Evolutionary conservation across 2,888 invertebrate genomes (phyloP).

Genomic region (Drosophila anomelani): DNA sequence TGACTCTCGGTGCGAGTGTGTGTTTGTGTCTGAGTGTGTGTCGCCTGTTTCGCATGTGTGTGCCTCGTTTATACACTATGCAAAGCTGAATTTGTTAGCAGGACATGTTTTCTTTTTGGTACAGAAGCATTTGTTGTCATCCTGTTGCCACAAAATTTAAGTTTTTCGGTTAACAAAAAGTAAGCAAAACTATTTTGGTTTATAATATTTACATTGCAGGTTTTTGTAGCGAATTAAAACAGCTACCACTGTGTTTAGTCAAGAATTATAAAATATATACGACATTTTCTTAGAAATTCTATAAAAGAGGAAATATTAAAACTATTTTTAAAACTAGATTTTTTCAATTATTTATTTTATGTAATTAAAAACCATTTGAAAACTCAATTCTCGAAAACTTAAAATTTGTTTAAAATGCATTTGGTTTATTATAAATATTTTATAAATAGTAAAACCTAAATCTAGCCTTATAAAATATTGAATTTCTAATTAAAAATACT

Average conservation of each 20-base stretch:
- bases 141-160: constrained; percentile 1
- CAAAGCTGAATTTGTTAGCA: constrained; percentile 14
- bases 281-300: no score
- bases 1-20: constrained; percentile 50
- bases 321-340: no score
- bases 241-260: background rate
- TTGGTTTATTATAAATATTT: no score
- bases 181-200: background rate
- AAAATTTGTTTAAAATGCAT: background rate
- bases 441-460: background rate
- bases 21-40: constrained; percentile 30
- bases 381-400: background rate
- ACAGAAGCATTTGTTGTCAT: background rate
- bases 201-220: background rate
- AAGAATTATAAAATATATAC: no score
- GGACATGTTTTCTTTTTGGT: background rate
- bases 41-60: constrained; percentile 47
- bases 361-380: background rate
- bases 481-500: background rate
- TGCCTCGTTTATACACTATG: constrained; percentile 40
- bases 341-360: background rate
- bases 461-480: background rate
- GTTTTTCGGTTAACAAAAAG: background rate
- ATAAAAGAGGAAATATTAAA: no score
- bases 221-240: background rate